Percentiles rank a stretch among this genome's conserved stretches.
These are phyloP conservation scores for Rhabdophis nuchalis DNA, from an alignment of 2,797 vertebrate genomes.

Conservation along the genomic window DNA sequence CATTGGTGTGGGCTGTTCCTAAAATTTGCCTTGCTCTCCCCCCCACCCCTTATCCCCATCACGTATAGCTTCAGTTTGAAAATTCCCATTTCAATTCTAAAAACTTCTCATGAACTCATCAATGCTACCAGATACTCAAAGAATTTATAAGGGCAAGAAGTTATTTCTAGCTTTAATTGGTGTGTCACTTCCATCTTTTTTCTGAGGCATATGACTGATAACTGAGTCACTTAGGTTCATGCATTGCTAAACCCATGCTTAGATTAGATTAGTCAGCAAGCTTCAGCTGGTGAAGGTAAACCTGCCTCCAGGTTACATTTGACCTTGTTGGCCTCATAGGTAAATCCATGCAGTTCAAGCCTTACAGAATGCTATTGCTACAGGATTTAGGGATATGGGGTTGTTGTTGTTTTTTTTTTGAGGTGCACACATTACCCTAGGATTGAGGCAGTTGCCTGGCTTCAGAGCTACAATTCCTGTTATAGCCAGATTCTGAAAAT, in stretches of 20 bases:
- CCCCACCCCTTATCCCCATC: accelerated
- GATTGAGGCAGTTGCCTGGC: neutral
- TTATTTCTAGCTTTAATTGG: neutral
- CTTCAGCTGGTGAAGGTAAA: neutral
- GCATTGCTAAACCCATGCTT: neutral
- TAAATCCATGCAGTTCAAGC: neutral
- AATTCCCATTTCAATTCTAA: neutral
- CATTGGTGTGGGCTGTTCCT: neutral
- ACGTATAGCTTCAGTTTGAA: neutral
- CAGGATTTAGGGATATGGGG: neutral
- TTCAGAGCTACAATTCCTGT: neutral
- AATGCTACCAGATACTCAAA: neutral
- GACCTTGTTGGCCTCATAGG: neutral
- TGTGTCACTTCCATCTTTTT: neutral
- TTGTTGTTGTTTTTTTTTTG: neutral
- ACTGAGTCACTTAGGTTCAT: neutral
- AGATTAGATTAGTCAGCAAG: neutral
- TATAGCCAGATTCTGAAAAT: neutral
- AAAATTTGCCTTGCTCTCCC: neutral
- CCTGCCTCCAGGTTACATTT: neutral
- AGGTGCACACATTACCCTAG: neutral
- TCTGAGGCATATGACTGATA: neutral
- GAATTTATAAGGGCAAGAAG: neutral
- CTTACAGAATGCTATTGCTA: neutral
- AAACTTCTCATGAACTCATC: neutral